A percentile compares a stretch with the other conserved stretches of the same genome.
Conservation (phyloP, 2,797 vertebrate species). For the Eleutherodactylus coqui region DNA sequence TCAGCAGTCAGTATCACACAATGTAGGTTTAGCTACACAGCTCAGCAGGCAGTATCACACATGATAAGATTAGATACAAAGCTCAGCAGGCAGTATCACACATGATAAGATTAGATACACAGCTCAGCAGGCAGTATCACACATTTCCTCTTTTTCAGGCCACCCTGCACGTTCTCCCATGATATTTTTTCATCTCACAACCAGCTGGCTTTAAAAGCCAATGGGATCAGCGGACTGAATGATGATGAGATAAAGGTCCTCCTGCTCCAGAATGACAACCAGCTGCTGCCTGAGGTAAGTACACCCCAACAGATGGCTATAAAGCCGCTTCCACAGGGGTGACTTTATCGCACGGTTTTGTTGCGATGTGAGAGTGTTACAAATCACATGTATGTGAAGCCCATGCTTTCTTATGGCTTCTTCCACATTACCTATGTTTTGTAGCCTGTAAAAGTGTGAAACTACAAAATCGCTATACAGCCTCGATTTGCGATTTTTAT, state of each 20-base stretch:
- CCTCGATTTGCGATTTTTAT: no score
- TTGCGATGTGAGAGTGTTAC: no score
- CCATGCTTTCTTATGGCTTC: no score
- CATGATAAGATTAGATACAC: not conserved
- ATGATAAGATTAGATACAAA: no score
- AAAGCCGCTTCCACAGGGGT: no score
- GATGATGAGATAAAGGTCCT: conserved; percentile 84
- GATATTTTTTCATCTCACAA: conserved; percentile 74
- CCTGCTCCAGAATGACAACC: conserved; percentile 89
- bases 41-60: no score
- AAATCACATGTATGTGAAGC: no score
- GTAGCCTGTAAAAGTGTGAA: no score
- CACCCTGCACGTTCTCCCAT: conserved; percentile 82
- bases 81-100: no score
- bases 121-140: not conserved
- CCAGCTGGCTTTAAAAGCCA: conserved; percentile 71
- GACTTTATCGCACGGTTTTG: no score
- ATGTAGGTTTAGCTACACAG: not conserved
- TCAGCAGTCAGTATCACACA: not conserved
- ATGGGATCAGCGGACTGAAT: conserved; percentile 76
- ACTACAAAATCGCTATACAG: no score
- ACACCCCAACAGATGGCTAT: not conserved
- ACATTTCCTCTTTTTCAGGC: conserved; percentile 66
- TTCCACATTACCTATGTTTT: no score
- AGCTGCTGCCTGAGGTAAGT: conserved; percentile 86